phyloP scores from a whole-genome alignment of 92 coral and sea anemone species.

The Anthopleura xanthogrammica region DNA sequence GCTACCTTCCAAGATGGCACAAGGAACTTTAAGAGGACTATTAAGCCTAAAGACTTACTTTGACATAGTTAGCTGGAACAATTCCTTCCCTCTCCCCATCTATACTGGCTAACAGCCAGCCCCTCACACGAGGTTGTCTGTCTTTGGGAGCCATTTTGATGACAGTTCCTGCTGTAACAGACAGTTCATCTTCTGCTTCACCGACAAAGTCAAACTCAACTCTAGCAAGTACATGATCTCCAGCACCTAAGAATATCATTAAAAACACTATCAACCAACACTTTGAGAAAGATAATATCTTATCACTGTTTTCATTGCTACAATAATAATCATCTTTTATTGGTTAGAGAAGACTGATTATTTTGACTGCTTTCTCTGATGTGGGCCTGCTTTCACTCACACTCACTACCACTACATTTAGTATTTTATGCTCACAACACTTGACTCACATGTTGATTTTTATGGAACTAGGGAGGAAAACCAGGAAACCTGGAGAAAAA shows the following conservation, averaged over 20 bases:
- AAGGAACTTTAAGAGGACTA: no score
- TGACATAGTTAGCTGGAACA: conserved; percentile 92
- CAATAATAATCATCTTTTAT: no score
- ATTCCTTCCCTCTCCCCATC: conserved; percentile 83
- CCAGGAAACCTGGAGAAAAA: no score
- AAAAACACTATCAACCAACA: background rate
- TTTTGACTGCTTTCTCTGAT: no score
- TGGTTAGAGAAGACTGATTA: no score
- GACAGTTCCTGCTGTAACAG: conserved; percentile 75
- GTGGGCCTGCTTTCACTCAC: no score
- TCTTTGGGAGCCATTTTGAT: conserved; percentile 92
- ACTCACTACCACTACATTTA: no score
- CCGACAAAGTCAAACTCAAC: conserved; percentile 93
- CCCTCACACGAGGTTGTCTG: conserved; percentile 85
- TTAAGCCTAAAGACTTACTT: conserved; percentile 41
- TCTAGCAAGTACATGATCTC: conserved; percentile 89
- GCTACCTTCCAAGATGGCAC: no score
- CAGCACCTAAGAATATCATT: conserved; percentile 58
- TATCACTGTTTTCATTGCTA: no score
- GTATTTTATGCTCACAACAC: no score
- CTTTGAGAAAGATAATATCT: background rate
- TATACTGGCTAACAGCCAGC: conserved; percentile 87
- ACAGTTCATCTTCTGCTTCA: conserved; percentile 87
- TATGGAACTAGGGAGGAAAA: no score
- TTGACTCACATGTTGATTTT: no score